phyloP scores from a whole-genome alignment of 1,140 invertebrate species.

The Halesus radiatus region DNA sequence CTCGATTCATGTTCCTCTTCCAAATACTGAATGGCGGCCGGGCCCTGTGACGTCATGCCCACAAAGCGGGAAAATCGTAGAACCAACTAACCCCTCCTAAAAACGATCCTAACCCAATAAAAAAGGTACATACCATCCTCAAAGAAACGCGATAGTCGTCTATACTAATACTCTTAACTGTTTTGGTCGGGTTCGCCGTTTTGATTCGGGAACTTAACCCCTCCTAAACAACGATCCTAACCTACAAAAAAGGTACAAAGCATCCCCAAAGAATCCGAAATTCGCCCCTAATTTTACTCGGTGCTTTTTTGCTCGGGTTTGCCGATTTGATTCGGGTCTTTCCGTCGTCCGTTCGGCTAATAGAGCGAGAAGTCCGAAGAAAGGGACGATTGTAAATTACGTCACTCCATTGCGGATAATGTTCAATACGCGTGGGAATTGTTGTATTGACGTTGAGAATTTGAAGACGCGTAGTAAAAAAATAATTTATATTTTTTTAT shows the following conservation, averaged over 20 bases:
- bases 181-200: background rate
- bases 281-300: background rate
- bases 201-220: background rate
- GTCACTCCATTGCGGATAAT: conserved; percentile 39
- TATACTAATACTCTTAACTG: background rate
- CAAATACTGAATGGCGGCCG: conserved; percentile 12
- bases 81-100: background rate
- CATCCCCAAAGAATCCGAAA: background rate
- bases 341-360: background rate
- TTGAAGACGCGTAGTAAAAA: background rate
- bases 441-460: conserved; percentile 4
- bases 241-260: background rate
- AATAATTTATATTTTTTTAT: background rate
- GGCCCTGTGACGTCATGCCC: conserved; percentile 4
- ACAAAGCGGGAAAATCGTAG: background rate
- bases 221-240: background rate
- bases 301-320: background rate
- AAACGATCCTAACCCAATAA: background rate
- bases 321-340: background rate
- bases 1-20: conserved; percentile 29
- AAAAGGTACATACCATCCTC: background rate
- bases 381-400: conserved; percentile 1
- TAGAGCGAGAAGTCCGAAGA: background rate
- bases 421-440: conserved; percentile 14
- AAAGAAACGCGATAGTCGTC: background rate